Evolutionary conservation across 2,797 vertebrate species (phyloP), one percentile per base, ranked within the genome.

Genomic region (Lateolabrax maculatus): DNA sequence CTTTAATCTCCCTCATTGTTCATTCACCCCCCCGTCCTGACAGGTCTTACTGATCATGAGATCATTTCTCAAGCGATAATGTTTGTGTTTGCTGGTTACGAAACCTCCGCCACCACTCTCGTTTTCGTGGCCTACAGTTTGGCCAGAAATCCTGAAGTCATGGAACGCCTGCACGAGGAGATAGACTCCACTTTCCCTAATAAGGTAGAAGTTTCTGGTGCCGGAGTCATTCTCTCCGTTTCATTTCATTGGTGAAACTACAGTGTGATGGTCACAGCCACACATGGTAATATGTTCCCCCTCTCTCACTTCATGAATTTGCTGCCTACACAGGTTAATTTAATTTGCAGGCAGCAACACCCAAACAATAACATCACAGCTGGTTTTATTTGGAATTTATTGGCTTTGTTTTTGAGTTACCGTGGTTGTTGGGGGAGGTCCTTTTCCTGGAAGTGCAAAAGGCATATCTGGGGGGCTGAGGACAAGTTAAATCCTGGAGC

Each of bases 21-120:
- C 9, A 4, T 53, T 1, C 46, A 9, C 55, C 37, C 21, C 4
- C 25, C 7, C 10, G 4, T 36, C 16, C 25, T 77, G 48, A 52
- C 84, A 97, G 96, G 92, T 44, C 84, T 97, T 46, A 96, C 88
- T 8, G 95, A 97, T 72, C 89, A 94, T 7, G 96, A 98, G 87
- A 92, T 97, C 44, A 53, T 93, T 29, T 93, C 95, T n/a, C 95
- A 97, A 55, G 85, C 87, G 13, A 77, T 93, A 25, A 57, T 93
- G 11, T 94, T 96, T 43, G 36, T 96, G 44, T 81, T 95, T 37
- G 96, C 90, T 63, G 96, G 96, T 34, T 96, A 93, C 15, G 96
- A 96, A 70, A 95, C 95, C 1, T 96, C 85, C 31, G 93, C 95
- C 75, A 86, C 29, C 15, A 71, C 94, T 19, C 92, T 97, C 5